Conservation (phyloP, 2,797 vertebrate species). For the Hozukius guyotensis region DNA sequence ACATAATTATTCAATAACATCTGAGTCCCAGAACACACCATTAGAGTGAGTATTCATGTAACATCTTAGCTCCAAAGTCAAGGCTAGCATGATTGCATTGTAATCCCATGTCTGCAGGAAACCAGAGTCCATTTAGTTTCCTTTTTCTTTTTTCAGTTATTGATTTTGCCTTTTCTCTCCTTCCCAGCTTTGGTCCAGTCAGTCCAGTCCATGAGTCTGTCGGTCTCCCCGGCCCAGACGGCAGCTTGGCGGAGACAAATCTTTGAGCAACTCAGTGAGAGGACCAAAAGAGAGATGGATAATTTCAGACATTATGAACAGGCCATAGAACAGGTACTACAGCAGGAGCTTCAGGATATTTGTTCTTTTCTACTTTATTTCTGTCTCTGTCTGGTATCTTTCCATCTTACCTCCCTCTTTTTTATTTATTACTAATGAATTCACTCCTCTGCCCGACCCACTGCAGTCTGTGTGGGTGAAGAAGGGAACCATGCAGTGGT, state of each 20-base stretch:
- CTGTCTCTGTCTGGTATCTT: background rate
- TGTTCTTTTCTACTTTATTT: background rate
- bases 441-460: background rate
- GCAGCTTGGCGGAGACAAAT: slow-evolving; percentile 94
- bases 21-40: background rate
- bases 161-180: background rate
- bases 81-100: background rate
- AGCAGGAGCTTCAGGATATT: background rate
- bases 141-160: background rate
- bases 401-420: background rate
- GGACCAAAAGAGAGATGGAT: slow-evolving; percentile 93
- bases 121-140: background rate
- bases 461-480: slow-evolving; percentile 96
- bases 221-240: slow-evolving; percentile 90
- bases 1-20: background rate
- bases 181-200: slow-evolving; percentile 85
- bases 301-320: slow-evolving; percentile 95
- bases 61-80: background rate
- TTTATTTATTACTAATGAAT: background rate
- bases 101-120: background rate
- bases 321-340: slow-evolving; percentile 92
- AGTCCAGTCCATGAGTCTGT: slow-evolving; percentile 88
- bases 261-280: slow-evolving; percentile 93
- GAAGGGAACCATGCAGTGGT: slow-evolving; percentile 95
- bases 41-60: background rate